Base-by-base conservation (phyloP, 2,113 vertebrate species). In the Halichoerus grypus region DNA sequence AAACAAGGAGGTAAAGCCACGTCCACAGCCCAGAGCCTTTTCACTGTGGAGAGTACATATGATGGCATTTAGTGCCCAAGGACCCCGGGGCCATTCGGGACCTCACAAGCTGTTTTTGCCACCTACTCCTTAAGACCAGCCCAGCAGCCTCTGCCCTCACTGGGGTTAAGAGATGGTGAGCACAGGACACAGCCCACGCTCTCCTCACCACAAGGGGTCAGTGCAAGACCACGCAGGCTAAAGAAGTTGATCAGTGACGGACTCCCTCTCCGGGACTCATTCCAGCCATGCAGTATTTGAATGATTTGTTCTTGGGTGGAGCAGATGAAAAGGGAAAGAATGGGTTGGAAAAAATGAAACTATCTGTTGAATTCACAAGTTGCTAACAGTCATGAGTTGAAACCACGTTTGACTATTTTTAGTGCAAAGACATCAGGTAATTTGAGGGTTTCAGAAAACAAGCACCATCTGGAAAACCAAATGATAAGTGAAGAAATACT, bases 341-440 rank as follows among this genome's bases (percentile, higher is more conserved):
- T 9, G 63, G 51, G 86, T 19, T 0, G 53, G 89, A 82, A 82
- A 96, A 97, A 97, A 91, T 13, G 82, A 97, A 97, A 91, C 84
- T 53, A 82, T 88, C 91, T 94, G n/a, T 72, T 95, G 88, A 93
- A 93, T 92, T 96, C 65, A 51, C 72, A 80, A 74, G 79, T 46
- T 94, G 51, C 83, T 79, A 76, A 76, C 72, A 67, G 83, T 96
- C 95, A 87, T 89, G 84, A 90, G 88, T 95, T 92, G 65, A 63
- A 55, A 72, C 36, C 26, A 4, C 33, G 51, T 77, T 85, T 36
- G 28, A 65, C 94, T 42, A 95, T 94, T 97, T 97, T 97, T 95
- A 97, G 81, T 46, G 46, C 85, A 69, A 85, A 90, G 93, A 93
- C 96, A 97, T 83, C 59, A 93, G 77, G 46, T 88, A 74, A 93